These are phyloP conservation scores for Varanus komodoensis DNA, from an alignment of 2,113 vertebrate genomes.

Conservation along the genomic window DNA sequence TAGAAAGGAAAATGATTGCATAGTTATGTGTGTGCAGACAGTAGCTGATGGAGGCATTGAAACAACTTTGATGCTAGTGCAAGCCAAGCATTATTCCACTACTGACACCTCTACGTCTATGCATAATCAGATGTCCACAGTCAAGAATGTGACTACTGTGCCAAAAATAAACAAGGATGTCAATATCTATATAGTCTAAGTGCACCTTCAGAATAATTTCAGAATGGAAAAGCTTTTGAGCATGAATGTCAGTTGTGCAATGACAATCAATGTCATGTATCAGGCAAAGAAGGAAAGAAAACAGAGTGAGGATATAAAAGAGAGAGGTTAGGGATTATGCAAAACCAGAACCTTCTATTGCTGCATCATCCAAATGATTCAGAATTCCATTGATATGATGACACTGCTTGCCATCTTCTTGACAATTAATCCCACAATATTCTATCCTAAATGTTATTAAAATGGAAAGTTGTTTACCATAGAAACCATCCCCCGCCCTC, in stretches of 20 bases:
- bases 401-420: not conserved
- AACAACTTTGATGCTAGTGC: not conserved
- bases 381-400: not conserved
- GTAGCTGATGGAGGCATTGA: not conserved
- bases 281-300: not conserved
- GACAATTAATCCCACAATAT: not conserved
- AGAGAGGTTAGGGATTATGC: not conserved
- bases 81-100: conserved; percentile 10
- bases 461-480: not conserved
- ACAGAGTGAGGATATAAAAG: not conserved
- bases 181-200: not conserved
- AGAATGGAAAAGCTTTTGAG: not conserved
- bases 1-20: not conserved
- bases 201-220: not conserved
- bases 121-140: not conserved
- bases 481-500: not conserved
- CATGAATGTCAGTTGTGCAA: not conserved
- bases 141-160: not conserved
- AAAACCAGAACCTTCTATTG: not conserved
- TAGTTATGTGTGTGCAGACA: not conserved
- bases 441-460: not conserved
- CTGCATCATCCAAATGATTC: not conserved
- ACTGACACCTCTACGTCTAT: not conserved
- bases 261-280: conserved; percentile 7
- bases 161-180: conserved; percentile 15